Conservation (phyloP, 2,888 invertebrate species). For the Lasius platythorax region DNA sequence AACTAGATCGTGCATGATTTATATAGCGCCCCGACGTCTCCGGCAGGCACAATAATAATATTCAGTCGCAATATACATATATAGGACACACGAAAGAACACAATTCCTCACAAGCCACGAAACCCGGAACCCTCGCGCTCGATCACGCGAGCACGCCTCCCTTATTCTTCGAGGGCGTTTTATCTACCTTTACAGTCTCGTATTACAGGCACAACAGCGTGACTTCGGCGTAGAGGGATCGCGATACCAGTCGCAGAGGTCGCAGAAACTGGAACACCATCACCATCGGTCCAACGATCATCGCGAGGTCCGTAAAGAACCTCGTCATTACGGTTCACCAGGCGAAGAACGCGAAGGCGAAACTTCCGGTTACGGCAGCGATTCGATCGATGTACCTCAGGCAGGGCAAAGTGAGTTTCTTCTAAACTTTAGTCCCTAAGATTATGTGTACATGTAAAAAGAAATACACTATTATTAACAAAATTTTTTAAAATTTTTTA, state of each 20-base stretch:
- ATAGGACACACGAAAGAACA: slow-evolving; percentile 27
- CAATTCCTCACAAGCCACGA: slow-evolving; percentile 55
- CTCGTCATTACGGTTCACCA: slow-evolving; percentile 68
- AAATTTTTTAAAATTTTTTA: neutral
- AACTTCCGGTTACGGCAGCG: slow-evolving; percentile 94
- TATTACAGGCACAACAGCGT: slow-evolving; percentile 66
- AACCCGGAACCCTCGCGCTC: slow-evolving; percentile 44
- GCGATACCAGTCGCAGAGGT: slow-evolving; percentile 71
- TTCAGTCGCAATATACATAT: slow-evolving; percentile 7
- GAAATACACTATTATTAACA: neutral
- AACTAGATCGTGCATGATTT: slow-evolving; percentile 29
- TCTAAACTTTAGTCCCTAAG: neutral
- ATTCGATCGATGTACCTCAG: slow-evolving; percentile 87
- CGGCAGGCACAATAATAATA: slow-evolving; percentile 57
- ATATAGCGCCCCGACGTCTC: slow-evolving; percentile 53
- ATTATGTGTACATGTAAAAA: neutral
- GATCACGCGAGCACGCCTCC: slow-evolving; percentile 70
- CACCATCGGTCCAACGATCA: slow-evolving; percentile 81
- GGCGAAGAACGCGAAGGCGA: slow-evolving; percentile 86
- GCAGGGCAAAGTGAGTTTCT: slow-evolving; percentile 22
- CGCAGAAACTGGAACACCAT: slow-evolving; percentile 59
- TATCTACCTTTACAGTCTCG: slow-evolving; percentile 23
- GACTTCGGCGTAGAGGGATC: slow-evolving; percentile 76
- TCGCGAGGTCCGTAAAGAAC: slow-evolving; percentile 77
- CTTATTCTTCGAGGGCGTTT: slow-evolving; percentile 10